A percentile compares a stretch with the other conserved stretches of the same genome.
phyloP scores from a whole-genome alignment of 2,888 invertebrate species.

The Diaprepes abbreviatus region DNA sequence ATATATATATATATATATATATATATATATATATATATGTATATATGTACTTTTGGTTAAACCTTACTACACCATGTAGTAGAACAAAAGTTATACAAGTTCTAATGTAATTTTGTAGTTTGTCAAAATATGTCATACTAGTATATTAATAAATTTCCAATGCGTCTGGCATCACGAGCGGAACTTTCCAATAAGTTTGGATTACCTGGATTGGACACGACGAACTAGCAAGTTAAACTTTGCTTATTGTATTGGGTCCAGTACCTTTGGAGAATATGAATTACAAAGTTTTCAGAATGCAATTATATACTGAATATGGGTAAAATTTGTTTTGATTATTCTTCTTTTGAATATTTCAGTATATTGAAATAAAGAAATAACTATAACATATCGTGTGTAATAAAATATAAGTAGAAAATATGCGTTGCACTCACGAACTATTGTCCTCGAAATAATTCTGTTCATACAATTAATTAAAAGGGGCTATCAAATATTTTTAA shows the following conservation, averaged over 20 bases:
- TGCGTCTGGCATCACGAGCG: conserved; percentile 34
- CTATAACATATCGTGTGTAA: too few species aligned
- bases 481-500: too few species aligned
- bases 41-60: too few species aligned
- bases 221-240: not conserved
- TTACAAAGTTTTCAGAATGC: not conserved
- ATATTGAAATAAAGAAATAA: too few species aligned
- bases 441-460: too few species aligned
- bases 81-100: not conserved
- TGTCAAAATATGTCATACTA: conserved; percentile 20
- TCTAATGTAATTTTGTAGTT: not conserved
- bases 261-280: not conserved
- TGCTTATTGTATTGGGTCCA: conserved; percentile 1
- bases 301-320: not conserved
- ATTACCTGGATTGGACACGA: conserved; percentile 26
- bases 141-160: conserved; percentile 28
- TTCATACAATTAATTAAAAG: too few species aligned
- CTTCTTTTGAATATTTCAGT: too few species aligned
- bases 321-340: not conserved
- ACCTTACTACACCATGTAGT: too few species aligned
- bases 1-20: too few species aligned
- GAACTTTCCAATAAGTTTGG: conserved; percentile 36
- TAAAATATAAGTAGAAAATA: too few species aligned
- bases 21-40: too few species aligned
- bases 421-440: too few species aligned